Percentiles rank a stretch among this genome's conserved stretches.
Conservation (phyloP, 2,797 vertebrate species). For the Takifugu rubripes region DNA sequence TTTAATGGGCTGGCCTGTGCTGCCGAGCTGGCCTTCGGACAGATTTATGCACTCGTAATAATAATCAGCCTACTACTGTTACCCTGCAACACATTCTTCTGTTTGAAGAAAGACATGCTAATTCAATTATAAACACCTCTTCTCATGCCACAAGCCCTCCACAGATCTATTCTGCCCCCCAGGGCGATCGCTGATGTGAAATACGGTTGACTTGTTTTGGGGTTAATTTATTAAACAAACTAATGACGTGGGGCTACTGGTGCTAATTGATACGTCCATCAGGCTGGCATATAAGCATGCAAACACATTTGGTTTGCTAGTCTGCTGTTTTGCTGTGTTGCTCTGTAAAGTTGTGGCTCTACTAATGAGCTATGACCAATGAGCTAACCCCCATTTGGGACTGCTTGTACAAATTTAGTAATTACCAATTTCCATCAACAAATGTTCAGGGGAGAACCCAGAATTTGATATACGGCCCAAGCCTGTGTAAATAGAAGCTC, state of each 20-base stretch:
- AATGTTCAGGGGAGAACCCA: slow-evolving; percentile 37
- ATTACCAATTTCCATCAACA: slow-evolving; percentile 50
- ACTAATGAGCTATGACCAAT: slow-evolving; percentile 41
- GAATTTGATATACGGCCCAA: slow-evolving; percentile 51
- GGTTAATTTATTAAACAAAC: slow-evolving; percentile 18
- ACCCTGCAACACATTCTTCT: slow-evolving; percentile 62
- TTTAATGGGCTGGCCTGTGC: slow-evolving; percentile 56
- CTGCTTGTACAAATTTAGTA: slow-evolving; percentile 39
- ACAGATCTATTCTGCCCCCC: slow-evolving; percentile 43
- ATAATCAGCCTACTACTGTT: slow-evolving; percentile 73
- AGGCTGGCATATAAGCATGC: slow-evolving; percentile 10
- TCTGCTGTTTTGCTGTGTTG: slow-evolving; percentile 4
- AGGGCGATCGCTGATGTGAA: slow-evolving; percentile 15
- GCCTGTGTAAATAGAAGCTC: slow-evolving; percentile 71
- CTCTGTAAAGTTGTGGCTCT: slow-evolving; percentile 22
- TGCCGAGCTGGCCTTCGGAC: slow-evolving; percentile 55
- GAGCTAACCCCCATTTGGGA: slow-evolving; percentile 30
- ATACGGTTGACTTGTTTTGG: slow-evolving; percentile 21
- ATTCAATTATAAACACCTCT: slow-evolving; percentile 71
- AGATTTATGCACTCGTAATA: slow-evolving; percentile 73
- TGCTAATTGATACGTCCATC: slow-evolving; percentile 27
- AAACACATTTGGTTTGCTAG: slow-evolving; percentile 7
- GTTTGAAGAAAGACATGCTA: slow-evolving; percentile 66
- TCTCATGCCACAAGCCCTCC: slow-evolving; percentile 46
- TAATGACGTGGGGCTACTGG: slow-evolving; percentile 13